Base-by-base conservation (phyloP, 2,797 vertebrate species). In the Gobio occitaniae region DNA sequence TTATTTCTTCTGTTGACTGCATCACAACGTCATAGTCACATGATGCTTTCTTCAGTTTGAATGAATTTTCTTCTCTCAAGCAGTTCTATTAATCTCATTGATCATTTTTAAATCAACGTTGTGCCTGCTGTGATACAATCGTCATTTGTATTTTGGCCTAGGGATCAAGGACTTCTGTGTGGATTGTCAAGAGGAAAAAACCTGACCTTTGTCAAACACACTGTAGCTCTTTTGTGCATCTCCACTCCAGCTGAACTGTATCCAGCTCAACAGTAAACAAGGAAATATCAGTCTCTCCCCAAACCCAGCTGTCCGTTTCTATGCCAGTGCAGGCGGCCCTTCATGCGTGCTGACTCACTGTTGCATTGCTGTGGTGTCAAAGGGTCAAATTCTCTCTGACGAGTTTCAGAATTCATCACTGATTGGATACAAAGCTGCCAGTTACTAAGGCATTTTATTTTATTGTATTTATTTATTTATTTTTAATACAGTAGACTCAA, bases 321-420 rank as follows among this genome's bases (percentile, higher is more conserved):
- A 69, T 79, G 83, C 78, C 79, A 52, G 44, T 75, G 21, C 8
- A 44, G 75, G 11, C 78, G 16, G 63, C 61, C 71, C 47, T 78
- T 13, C 86, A 63, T 72, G 41, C 54, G 15, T 80, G 83, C 84
- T 87, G 89, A 89, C 84, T 90, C 66, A 90, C 80, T 90, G 85
- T 90, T 86, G 66, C 83, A 85, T 83, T 17, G 63, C 77, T 21
- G 74, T 91, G 84, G 90, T 85, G 89, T 89, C 90, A 92, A 69
- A 32, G 47, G 44, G 71, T 85, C 86, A 90, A 86, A 69, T 88
- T 87, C 65, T 72, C 56, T 77, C 83, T 82, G 84, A 80, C 65
- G 69, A 47, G 56, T 79, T 90, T 89, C 78, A 38, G 63, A 76
- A 29, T 63, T 61, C 11, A 25, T 66, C 29, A 9, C 86, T 83